phyloP scores from a whole-genome alignment of 2,888 invertebrate genomes.

The Gordius sp. region DNA sequence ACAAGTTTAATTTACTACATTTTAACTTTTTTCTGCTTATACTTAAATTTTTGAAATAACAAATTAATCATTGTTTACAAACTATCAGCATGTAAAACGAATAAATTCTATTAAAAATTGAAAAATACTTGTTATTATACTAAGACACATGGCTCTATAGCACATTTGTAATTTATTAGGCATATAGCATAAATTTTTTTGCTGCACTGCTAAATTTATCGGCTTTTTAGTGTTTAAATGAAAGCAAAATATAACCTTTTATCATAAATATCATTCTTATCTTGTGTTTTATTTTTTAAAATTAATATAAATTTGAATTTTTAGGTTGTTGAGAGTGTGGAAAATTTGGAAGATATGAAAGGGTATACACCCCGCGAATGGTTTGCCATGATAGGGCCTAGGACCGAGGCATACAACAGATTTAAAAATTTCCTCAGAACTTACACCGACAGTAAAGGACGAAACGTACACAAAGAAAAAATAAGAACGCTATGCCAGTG shows the following conservation, averaged over 20 bases:
- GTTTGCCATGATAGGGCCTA: conserved; percentile 77
- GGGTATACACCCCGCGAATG: conserved; percentile 78
- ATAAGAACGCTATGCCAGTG: conserved; percentile 73
- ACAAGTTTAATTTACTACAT: neutral
- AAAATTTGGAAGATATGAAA: conserved; percentile 86
- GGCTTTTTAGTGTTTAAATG: too few relatives aligned
- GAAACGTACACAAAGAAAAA: conserved; percentile 63
- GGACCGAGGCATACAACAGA: conserved; percentile 76
- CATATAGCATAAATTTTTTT: too few relatives aligned
- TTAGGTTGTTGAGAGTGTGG: conserved; percentile 67
- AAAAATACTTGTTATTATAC: too few relatives aligned
- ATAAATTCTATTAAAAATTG: neutral
- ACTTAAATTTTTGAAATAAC: neutral
- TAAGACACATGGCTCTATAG: too few relatives aligned
- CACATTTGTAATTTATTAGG: too few relatives aligned
- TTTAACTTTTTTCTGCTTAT: too few relatives aligned
- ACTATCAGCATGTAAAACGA: neutral
- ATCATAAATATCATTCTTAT: too few relatives aligned
- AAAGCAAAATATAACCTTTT: too few relatives aligned
- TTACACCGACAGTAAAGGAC: conserved; percentile 55
- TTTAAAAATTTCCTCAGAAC: conserved; percentile 67
- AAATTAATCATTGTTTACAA: neutral
- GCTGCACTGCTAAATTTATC: too few relatives aligned
- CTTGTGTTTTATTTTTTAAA: neutral
- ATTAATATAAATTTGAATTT: conserved; percentile 18